A percentile compares a stretch with the other conserved stretches of the same genome.
These are phyloP conservation scores for Plodia interpunctella DNA, from an alignment of 1,140 invertebrate genomes.

Conservation along the genomic window DNA sequence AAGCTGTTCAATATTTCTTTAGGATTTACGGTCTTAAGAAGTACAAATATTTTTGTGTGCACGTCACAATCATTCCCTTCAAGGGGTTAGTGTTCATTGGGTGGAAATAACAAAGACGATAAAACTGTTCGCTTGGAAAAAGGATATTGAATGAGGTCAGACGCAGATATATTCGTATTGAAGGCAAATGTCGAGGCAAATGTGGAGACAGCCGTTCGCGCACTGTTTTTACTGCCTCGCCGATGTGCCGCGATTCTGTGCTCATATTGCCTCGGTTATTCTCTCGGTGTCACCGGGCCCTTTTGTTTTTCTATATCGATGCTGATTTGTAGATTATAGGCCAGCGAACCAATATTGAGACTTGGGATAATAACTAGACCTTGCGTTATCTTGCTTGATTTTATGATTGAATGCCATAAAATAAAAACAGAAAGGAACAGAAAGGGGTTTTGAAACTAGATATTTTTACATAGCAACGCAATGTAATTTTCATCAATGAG, in stretches of 20 bases:
- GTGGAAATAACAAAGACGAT: conserved; percentile 73
- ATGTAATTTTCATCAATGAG: no score
- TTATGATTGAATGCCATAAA: no score
- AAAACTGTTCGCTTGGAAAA: conserved; percentile 71
- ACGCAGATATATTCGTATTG: conserved; percentile 61
- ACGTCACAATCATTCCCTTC: conserved; percentile 59
- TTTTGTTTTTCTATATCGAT: conserved; percentile 8
- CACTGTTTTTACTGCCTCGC: conserved; percentile 43
- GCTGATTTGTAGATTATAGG: background rate
- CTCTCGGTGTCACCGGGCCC: background rate
- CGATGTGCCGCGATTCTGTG: conserved; percentile 31
- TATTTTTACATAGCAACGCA: no score
- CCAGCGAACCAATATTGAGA: background rate
- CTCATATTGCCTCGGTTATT: conserved; percentile 21
- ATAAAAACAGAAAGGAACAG: no score
- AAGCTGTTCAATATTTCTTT: conserved; percentile 19
- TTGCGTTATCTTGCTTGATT: no score
- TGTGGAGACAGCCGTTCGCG: conserved; percentile 48
- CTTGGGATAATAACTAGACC: no score
- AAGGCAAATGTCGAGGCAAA: conserved; percentile 56
- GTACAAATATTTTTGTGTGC: conserved; percentile 37
- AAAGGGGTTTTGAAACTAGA: no score
- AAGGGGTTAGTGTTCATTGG: conserved; percentile 67
- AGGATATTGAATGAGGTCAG: conserved; percentile 70
- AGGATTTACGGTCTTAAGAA: conserved; percentile 30